Base-by-base conservation (phyloP, 1,140 invertebrate genomes). In the Zaprionus gabonicus region DNA sequence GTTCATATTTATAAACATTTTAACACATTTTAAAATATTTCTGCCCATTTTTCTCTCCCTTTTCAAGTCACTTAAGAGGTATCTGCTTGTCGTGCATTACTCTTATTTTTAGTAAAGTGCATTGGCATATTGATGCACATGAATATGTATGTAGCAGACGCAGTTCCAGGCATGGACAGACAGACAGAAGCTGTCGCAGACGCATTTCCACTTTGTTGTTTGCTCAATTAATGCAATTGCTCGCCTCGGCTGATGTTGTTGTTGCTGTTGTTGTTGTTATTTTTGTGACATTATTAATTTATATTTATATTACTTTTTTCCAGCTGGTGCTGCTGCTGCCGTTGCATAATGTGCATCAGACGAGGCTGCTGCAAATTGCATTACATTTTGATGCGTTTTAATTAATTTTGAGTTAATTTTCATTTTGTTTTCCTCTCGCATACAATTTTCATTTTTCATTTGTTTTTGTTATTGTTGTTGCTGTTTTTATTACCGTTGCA, bases 171-270 rank as follows among this genome's bases (percentile, higher is more conserved):
- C 28, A 49, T 51, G 55, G 12, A 51, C 60, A 36, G 58, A 36
- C 25, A 31, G 13, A 17, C 23, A 23, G n/a, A 53, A 69, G 55
- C 23, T 59, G 80, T 62, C 63, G 81, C 82, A 85, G 82, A 85
- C 86, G 82, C 85, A 90, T 85, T 90, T 88, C 79, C 85, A 88
- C 85, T 88, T 88, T 88, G 85, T 90, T 88, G 85, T 88, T 90
- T 85, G 81, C 73, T 88, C 85, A 88, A 88, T 88, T 88, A 88
- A 88, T 90, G 85, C 85, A 88, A 88, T 88, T 88, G 85, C 85
- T 79, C 57, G 64, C 66, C 69, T 81, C 68, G 69, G 66, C 73
- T 76, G 31, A 67, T 77, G 23, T 49, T 62, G 38, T 68, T 79
- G 65, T 69, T 80, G 51, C 77, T 77, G 23, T 49, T 62, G 38